Base-by-base conservation (phyloP, 2,888 invertebrate genomes). In the Pomacea canaliculata region DNA sequence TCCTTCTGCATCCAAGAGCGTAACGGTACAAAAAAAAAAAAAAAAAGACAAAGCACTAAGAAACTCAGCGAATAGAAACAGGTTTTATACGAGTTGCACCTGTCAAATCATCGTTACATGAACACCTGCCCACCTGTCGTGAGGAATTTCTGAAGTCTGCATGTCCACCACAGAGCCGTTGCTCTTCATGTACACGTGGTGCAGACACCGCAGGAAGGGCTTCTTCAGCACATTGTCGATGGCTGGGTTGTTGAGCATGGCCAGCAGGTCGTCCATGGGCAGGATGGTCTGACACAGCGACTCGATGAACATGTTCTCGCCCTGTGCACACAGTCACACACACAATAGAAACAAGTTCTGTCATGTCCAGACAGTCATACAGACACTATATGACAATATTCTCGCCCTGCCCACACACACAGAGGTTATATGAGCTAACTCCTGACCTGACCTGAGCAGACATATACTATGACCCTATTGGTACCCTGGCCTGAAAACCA, bases 271-370 rank as follows among this genome's bases (percentile, higher is more conserved):
- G 19, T 91, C 90, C 81, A 90, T 85, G 7, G 89, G 87, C 59
- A 91, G 80, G 72, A 90, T 89, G 12, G 90, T 90, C 82, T 90
- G 90, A 73, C 91, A 90, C 46, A 91, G 84, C 0, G 90, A 90
- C 83, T 91, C 90, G 8, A 91, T 90, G 80, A 90, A 90, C 83
- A 89, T 88, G 81, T 91, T 91, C 78, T 91, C 91, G n/a, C 90
- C 90, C 89, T 89, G 80, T 1, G 7, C n/a, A 60, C n/a, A n/a
- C 60, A 19, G 3, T 4, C 60, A 19, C 18, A 60, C 16, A 60
- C n/a, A 19, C 2, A 5, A n/a, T n/a, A 7, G 7, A 60, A n/a
- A 19, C 2, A n/a, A 19, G 7, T 18, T 19, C n/a, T 60, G 60
- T 7, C n/a, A n/a, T 60, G n/a, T 60, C 16, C 60, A 60, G 60